Conservation (phyloP, 2,113 vertebrate species). For the Aldabrachelys gigantea region DNA sequence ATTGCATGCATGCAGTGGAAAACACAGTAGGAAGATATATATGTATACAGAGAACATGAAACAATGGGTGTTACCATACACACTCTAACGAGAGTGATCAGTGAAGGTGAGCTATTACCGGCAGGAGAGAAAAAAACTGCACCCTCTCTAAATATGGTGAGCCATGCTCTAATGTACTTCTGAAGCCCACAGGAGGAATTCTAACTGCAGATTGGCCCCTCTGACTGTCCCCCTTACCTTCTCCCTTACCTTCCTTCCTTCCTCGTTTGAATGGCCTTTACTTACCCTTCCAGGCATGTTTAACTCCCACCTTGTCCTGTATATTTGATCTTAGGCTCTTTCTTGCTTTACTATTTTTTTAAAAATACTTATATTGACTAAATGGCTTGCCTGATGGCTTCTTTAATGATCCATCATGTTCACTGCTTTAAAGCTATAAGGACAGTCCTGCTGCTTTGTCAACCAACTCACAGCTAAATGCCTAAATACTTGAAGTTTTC, state of each 20-base stretch:
- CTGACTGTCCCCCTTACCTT: not conserved
- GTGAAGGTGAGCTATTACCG: too few species aligned
- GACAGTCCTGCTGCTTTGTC: not conserved
- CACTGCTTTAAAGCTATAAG: not conserved
- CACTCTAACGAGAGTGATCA: too few species aligned
- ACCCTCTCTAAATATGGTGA: not conserved
- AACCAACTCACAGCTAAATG: not conserved
- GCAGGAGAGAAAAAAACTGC: not conserved
- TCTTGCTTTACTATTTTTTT: not conserved
- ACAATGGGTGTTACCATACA: too few species aligned
- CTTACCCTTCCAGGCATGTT: not conserved
- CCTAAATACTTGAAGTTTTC: not conserved
- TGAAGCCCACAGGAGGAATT: not conserved
- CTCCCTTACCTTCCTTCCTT: not conserved
- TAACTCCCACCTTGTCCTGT: not conserved
- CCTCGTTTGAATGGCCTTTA: not conserved
- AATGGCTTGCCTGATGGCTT: not conserved
- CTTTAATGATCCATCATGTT: not conserved
- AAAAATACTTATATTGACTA: not conserved
- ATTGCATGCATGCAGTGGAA: too few species aligned
- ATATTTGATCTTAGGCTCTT: not conserved
- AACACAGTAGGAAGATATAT: too few species aligned
- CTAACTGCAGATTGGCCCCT: not conserved
- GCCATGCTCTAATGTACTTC: not conserved
- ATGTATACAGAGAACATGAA: too few species aligned